These are phyloP conservation scores for Drosophila setifemur DNA, from an alignment of 1,140 invertebrate species.

Conservation along the genomic window DNA sequence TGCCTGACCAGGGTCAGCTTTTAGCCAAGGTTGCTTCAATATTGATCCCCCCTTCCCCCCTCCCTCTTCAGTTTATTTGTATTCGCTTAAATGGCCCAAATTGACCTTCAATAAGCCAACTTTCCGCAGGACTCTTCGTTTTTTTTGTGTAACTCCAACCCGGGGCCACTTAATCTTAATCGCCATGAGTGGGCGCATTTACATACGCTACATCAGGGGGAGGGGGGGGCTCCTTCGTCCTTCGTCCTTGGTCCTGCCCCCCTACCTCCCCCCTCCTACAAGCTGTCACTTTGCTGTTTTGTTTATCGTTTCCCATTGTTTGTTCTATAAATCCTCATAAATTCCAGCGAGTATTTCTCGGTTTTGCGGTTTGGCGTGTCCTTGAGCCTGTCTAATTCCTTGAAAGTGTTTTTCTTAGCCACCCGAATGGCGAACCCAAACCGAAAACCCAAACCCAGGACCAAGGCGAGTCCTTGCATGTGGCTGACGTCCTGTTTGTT, in stretches of 20 bases:
- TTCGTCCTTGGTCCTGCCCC: not conserved
- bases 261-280: not conserved
- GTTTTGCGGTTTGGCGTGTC: conserved; percentile 8
- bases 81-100: not conserved
- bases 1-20: too few species aligned
- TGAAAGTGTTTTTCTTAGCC: conserved; percentile 70
- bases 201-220: not conserved
- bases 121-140: not conserved
- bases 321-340: conserved; percentile 43
- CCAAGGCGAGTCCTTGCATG: not conserved
- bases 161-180: conserved; percentile 63
- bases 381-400: conserved; percentile 55
- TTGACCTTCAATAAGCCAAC: conserved; percentile 25
- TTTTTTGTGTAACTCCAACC: not conserved
- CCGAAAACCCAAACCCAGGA: not conserved
- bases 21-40: not conserved
- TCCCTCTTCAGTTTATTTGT: not conserved
- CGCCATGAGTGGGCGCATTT: conserved; percentile 52
- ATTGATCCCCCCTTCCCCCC: not conserved
- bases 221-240: not conserved
- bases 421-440: not conserved
- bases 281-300: conserved; percentile 8
- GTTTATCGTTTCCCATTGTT: conserved; percentile 28
- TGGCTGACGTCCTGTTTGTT: conserved; percentile 38
- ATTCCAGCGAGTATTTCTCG: conserved; percentile 26